A percentile compares a stretch with the other conserved stretches of the same genome.
Conservation (phyloP, 1,140 invertebrate species). For the Saccostrea glomerata region DNA sequence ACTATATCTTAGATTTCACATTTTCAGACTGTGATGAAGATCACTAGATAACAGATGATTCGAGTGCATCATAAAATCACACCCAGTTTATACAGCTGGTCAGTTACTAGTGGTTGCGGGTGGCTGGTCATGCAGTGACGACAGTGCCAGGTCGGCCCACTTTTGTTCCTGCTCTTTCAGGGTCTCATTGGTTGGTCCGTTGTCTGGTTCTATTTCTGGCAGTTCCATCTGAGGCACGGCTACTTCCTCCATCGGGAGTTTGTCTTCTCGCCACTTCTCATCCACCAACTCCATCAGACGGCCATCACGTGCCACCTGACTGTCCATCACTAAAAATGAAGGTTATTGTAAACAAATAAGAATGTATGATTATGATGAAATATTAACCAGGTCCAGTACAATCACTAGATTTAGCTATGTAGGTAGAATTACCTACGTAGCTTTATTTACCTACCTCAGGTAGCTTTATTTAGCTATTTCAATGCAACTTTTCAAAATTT, state of each 20-base stretch:
- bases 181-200: conserved; percentile 92
- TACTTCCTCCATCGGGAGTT: conserved; percentile 93
- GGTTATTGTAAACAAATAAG: too few species aligned
- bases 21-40: too few species aligned
- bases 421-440: too few species aligned
- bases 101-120: conserved; percentile 65
- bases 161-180: conserved; percentile 94
- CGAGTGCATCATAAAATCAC: too few species aligned
- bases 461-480: too few species aligned
- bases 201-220: conserved; percentile 95
- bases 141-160: conserved; percentile 90
- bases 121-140: conserved; percentile 71
- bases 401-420: too few species aligned
- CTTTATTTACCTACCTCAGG: too few species aligned
- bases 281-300: conserved; percentile 93
- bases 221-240: conserved; percentile 91
- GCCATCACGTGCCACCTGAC: conserved; percentile 84
- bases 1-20: too few species aligned
- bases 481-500: too few species aligned
- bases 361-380: too few species aligned
- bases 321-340: conserved; percentile 81
- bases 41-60: too few species aligned
- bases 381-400: too few species aligned
- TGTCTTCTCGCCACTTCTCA: conserved; percentile 91
- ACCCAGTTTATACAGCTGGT: not conserved